phyloP scores from a whole-genome alignment of 1,140 invertebrate genomes.

The Helicoverpa zea region DNA sequence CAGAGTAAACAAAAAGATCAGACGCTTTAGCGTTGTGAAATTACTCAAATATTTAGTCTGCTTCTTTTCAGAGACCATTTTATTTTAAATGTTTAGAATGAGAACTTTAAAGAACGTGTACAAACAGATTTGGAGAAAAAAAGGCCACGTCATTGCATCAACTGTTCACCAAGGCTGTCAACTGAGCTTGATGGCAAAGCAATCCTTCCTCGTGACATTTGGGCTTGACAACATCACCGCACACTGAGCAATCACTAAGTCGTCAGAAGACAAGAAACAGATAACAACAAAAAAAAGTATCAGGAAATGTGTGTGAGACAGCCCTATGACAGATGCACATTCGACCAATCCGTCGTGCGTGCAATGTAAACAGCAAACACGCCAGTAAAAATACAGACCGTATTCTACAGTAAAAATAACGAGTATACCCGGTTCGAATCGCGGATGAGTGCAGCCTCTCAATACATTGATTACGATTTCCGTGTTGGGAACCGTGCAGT shows the following conservation, averaged over 20 bases:
- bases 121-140: not conserved
- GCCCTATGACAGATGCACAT: conserved; percentile 36
- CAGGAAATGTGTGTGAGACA: not conserved
- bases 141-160: no score
- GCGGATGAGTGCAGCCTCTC: conserved; percentile 50
- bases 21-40: not conserved
- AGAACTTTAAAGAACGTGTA: not conserved
- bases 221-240: not conserved
- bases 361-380: conserved; percentile 61
- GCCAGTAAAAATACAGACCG: conserved; percentile 57
- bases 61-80: not conserved
- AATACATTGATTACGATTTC: conserved; percentile 55
- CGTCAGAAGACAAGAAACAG: not conserved
- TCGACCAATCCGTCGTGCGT: conserved; percentile 55
- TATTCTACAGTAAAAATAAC: conserved; percentile 49
- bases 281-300: no score
- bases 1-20: not conserved
- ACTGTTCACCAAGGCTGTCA: no score
- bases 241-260: not conserved
- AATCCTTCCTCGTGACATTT: not conserved
- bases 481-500: conserved; percentile 33
- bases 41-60: not conserved
- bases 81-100: not conserved
- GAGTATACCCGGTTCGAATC: conserved; percentile 22
- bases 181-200: not conserved